Conservation (phyloP, 37 sponge, comb jelly and placozoan genomes). For the Chondrosia reniformis region DNA sequence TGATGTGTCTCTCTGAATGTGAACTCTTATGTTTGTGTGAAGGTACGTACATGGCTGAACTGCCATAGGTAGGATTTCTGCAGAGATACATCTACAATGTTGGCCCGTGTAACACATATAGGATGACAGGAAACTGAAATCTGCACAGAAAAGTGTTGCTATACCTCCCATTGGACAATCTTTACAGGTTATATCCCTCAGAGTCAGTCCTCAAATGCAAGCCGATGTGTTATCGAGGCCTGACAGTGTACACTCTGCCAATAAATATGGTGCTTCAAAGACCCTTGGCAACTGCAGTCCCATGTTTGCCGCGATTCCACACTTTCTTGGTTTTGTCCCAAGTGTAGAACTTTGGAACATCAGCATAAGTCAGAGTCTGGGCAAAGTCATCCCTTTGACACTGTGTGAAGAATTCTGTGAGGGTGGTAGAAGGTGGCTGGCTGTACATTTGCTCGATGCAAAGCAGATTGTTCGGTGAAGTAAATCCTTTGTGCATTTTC, state of each 20-base stretch:
- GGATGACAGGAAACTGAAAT: constrained; percentile 28
- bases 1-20: not conserved
- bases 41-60: not conserved
- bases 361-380: constrained; percentile 19
- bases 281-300: constrained; percentile 21
- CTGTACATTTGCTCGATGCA: not conserved
- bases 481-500: constrained; percentile 38
- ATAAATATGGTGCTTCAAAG: constrained; percentile 26
- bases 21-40: constrained; percentile 3
- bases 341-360: constrained; percentile 32
- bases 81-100: constrained; percentile 21
- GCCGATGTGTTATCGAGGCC: constrained; percentile 19
- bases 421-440: constrained; percentile 42
- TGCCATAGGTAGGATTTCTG: constrained; percentile 21
- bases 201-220: constrained; percentile 17
- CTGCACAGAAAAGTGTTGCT: constrained; percentile 26
- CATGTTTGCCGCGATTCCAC: constrained; percentile 40
- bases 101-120: constrained; percentile 4
- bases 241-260: constrained; percentile 36
- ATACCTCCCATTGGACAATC: constrained; percentile 23
- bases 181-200: not conserved
- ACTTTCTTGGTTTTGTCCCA: constrained; percentile 14
- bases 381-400: constrained; percentile 39
- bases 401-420: constrained; percentile 40
- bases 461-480: constrained; percentile 38